These are phyloP conservation scores for Mizuhopecten yessoensis DNA, from an alignment of 1,140 invertebrate species.

Conservation along the genomic window DNA sequence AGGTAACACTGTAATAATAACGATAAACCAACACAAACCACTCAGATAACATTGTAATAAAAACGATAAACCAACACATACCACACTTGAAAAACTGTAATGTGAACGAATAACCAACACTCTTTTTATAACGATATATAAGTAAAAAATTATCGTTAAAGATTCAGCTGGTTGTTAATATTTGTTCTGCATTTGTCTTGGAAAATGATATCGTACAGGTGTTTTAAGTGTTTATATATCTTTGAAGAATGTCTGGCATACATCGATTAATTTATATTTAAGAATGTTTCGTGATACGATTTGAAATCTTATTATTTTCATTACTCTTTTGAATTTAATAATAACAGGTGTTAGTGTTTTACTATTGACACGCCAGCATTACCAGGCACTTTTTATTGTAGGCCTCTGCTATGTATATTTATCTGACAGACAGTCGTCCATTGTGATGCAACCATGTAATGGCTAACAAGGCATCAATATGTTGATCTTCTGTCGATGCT, in stretches of 20 bases:
- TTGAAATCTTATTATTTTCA: conserved; percentile 4
- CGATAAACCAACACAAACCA: no score
- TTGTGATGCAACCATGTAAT: not conserved
- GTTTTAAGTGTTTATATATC: no score
- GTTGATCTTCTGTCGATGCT: not conserved
- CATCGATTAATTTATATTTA: not conserved
- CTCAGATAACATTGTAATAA: no score
- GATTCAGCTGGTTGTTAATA: no score
- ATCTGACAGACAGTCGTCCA: not conserved
- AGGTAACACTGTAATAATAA: no score
- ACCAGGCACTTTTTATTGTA: no score
- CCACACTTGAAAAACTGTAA: no score
- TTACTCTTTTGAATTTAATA: not conserved
- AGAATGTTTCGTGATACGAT: not conserved
- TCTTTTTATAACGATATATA: no score
- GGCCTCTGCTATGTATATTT: no score
- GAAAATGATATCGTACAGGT: not conserved
- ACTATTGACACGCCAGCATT: not conserved
- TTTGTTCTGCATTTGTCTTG: not conserved
- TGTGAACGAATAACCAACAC: no score
- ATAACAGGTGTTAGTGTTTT: not conserved
- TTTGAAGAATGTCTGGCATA: not conserved
- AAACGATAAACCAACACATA: no score
- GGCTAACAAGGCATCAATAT: not conserved
- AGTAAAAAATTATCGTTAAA: no score